phyloP scores from a whole-genome alignment of 2,888 invertebrate genomes.

The Germaria angustata region DNA sequence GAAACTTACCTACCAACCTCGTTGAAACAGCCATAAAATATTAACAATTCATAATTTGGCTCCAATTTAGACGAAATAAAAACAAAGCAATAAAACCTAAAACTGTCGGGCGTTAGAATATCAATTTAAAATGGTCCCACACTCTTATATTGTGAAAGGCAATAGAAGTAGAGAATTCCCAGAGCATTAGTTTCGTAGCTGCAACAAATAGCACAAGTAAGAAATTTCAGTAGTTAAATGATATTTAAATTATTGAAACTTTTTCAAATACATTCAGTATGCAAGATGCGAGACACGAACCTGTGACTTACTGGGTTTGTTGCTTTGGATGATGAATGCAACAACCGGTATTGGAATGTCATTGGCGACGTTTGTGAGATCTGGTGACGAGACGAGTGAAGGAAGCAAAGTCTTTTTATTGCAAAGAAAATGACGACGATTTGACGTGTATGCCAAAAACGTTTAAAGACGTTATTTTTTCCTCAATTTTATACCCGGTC shows the following conservation, averaged over 20 bases:
- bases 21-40: neutral
- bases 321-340: neutral
- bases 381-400: slow-evolving; percentile 11
- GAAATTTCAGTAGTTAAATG: slow-evolving; percentile 19
- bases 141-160: neutral
- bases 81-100: neutral
- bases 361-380: slow-evolving; percentile 16
- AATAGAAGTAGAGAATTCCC: neutral
- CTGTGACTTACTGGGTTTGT: neutral
- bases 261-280: neutral
- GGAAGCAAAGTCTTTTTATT: slow-evolving; percentile 25
- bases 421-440: slow-evolving; percentile 39
- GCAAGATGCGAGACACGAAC: neutral
- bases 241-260: slow-evolving; percentile 41
- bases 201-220: neutral
- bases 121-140: slow-evolving; percentile 19
- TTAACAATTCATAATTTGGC: neutral
- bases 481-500: neutral
- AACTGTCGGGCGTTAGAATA: slow-evolving; percentile 14
- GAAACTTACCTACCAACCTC: neutral
- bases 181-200: neutral
- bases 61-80: neutral
- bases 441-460: slow-evolving; percentile 52
- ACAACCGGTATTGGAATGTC: slow-evolving; percentile 38
- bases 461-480: slow-evolving; percentile 28